Conservation (phyloP, 2,797 vertebrate genomes). For the Clarias laeviceps region DNA sequence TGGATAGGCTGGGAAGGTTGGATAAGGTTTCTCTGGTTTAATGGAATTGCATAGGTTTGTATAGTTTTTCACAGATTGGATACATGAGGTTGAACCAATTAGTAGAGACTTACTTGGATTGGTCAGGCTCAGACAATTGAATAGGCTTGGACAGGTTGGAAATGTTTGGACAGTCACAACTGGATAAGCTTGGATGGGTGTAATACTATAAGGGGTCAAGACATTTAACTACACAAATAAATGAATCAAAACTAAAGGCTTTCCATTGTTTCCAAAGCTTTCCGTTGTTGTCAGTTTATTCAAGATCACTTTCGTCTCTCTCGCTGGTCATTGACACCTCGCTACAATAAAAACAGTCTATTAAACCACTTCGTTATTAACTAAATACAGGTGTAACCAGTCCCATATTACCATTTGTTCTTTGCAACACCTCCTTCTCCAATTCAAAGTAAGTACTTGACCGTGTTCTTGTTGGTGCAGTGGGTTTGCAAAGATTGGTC, state of each 20-base stretch:
- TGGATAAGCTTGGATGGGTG: neutral
- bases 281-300: neutral
- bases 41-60: neutral
- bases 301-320: neutral
- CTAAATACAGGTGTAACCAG: neutral
- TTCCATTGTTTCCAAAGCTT: neutral
- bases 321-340: neutral
- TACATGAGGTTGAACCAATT: neutral
- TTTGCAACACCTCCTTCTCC: neutral
- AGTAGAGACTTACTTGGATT: neutral
- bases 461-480: neutral
- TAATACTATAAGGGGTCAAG: too few relatives aligned
- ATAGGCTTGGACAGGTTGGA: neutral
- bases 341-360: neutral
- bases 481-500: neutral
- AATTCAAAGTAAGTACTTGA: neutral
- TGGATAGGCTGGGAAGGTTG: neutral
- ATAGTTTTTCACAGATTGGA: neutral
- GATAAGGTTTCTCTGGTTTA: too few relatives aligned
- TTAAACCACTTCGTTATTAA: conserved; percentile 3
- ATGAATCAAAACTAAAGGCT: neutral
- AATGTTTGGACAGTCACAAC: neutral
- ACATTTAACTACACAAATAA: neutral
- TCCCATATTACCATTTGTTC: neutral
- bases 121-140: neutral